These are phyloP conservation scores for Ephydatia muelleri DNA, from an alignment of 37 sponge, comb jelly and placozoan genomes.

Conservation along the genomic window DNA sequence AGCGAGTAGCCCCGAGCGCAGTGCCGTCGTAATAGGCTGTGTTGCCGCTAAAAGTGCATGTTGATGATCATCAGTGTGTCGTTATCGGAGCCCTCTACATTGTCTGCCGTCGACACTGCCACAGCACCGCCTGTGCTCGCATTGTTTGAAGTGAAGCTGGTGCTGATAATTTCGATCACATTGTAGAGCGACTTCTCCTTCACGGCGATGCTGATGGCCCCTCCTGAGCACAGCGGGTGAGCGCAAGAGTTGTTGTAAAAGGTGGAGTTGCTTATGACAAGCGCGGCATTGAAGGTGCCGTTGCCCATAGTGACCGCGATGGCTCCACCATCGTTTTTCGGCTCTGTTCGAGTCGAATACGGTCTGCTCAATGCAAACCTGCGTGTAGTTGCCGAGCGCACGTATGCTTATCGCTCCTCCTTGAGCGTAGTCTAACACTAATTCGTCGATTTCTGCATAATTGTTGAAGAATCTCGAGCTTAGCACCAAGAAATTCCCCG, in stretches of 20 bases:
- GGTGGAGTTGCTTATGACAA: conserved; percentile 13
- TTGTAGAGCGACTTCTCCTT: conserved; percentile 29
- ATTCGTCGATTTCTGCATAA: conserved; percentile 18
- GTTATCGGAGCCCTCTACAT: background rate
- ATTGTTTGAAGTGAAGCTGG: conserved; percentile 36
- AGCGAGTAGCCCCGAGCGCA: conserved; percentile 67
- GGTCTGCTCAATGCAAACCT: conserved; percentile 33
- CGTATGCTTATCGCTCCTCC: conserved; percentile 58
- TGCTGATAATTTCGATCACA: conserved; percentile 17
- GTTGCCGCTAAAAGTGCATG: conserved; percentile 51
- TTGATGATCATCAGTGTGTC: conserved; percentile 29
- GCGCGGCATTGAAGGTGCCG: background rate
- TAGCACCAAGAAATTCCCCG: background rate
- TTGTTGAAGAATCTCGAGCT: conserved; percentile 33
- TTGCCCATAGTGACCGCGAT: conserved; percentile 36
- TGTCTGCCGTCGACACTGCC: conserved; percentile 20
- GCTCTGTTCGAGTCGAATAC: conserved; percentile 49
- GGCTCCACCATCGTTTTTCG: conserved; percentile 54
- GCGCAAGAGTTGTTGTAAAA: conserved; percentile 50
- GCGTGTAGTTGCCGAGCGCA: background rate
- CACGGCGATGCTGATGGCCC: conserved; percentile 59
- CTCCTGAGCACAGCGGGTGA: conserved; percentile 46
- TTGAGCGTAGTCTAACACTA: too few relatives aligned
- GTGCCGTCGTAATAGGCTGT: conserved; percentile 64
- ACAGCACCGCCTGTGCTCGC: conserved; percentile 64